phyloP scores from a whole-genome alignment of 2,113 vertebrate species.

The Pachypanchax playfairii region DNA sequence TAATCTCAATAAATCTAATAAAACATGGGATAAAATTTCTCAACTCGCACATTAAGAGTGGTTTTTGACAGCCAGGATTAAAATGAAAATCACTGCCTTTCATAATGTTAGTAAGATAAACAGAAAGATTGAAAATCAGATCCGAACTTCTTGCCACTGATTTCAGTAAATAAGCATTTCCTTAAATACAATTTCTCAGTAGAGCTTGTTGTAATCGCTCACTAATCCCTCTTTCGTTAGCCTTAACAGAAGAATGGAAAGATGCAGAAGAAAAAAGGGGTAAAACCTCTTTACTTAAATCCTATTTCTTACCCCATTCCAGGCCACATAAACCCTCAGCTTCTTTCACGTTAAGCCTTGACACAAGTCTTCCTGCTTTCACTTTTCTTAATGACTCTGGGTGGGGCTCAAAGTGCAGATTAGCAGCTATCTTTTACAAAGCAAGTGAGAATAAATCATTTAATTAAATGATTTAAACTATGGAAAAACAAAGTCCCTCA shows the following conservation, averaged over 20 bases:
- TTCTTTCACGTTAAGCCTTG: conserved; percentile 56
- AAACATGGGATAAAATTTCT: neutral
- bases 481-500: neutral
- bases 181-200: conserved; percentile 66
- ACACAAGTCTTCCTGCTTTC: conserved; percentile 59
- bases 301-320: conserved; percentile 77
- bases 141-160: conserved; percentile 12
- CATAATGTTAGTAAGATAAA: conserved; percentile 2
- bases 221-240: conserved; percentile 71
- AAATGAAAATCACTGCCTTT: conserved; percentile 16
- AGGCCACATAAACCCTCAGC: conserved; percentile 51
- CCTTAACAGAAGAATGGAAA: conserved; percentile 74
- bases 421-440: conserved; percentile 39
- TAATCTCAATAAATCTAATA: neutral
- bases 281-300: conserved; percentile 80
- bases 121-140: conserved; percentile 3
- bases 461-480: neutral
- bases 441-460: neutral
- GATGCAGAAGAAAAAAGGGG: conserved; percentile 58
- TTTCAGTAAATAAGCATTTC: conserved; percentile 62
- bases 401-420: conserved; percentile 26
- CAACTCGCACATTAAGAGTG: conserved; percentile 3
- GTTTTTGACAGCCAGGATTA: conserved; percentile 29
- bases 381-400: conserved; percentile 41
- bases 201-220: conserved; percentile 74